Conservation (phyloP, 1,140 invertebrate species). For the Glossosoma conforme region DNA sequence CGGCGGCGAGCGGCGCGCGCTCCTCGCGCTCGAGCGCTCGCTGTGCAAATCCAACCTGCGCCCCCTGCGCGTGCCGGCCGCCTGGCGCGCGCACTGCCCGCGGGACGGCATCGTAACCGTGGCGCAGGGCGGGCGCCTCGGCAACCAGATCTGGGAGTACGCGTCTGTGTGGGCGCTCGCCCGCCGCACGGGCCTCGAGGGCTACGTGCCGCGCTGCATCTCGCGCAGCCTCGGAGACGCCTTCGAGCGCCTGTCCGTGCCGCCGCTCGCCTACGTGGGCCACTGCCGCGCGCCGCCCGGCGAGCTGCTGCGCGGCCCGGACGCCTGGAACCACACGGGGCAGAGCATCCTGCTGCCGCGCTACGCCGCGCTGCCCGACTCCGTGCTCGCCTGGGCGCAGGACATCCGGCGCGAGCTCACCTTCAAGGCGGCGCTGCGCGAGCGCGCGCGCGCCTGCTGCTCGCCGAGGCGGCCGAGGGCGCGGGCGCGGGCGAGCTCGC, state of each 20-base stretch:
- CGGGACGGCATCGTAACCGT: constrained; percentile 53
- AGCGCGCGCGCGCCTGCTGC: constrained; percentile 45
- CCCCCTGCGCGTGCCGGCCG: constrained; percentile 35
- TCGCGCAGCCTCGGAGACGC: constrained; percentile 47
- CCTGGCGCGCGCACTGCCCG: constrained; percentile 37
- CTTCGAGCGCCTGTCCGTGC: constrained; percentile 55
- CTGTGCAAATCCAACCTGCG: constrained; percentile 50
- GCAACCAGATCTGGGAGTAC: constrained; percentile 64
- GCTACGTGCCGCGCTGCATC: constrained; percentile 55
- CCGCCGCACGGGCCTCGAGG: constrained; percentile 53
- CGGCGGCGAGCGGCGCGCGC: constrained; percentile 38
- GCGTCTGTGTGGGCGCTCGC: constrained; percentile 56
- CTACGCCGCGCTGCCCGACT: constrained; percentile 53
- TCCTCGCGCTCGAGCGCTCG: constrained; percentile 50
- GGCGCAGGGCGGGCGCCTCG: constrained; percentile 55
- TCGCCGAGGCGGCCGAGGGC: constrained; percentile 34
- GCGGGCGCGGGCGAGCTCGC: constrained; percentile 34
- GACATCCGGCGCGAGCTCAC: constrained; percentile 54
- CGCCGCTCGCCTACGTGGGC: constrained; percentile 53
- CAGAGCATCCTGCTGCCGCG: constrained; percentile 57
- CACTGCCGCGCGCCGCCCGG: constrained; percentile 49
- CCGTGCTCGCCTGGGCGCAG: constrained; percentile 53
- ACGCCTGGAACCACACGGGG: constrained; percentile 54
- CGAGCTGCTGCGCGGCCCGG: constrained; percentile 44
- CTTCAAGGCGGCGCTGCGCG: constrained; percentile 46